phyloP scores from a whole-genome alignment of 2,888 invertebrate species.

The Apocheima hispidaria region DNA sequence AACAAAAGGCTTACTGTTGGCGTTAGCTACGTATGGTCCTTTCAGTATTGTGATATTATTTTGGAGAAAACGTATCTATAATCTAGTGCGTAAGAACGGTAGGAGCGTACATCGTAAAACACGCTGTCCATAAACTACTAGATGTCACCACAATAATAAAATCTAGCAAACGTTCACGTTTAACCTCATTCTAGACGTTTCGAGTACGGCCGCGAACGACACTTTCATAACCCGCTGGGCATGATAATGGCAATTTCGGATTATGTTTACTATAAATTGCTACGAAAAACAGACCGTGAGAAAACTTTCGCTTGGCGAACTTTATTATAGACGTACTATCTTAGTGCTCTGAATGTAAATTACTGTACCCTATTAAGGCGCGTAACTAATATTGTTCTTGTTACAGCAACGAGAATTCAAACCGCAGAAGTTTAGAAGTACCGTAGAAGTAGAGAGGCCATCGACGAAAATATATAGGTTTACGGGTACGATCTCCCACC shows the following conservation, averaged over 20 bases:
- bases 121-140: conserved; percentile 24
- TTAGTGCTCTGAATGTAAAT: conserved; percentile 17
- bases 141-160: conserved; percentile 40
- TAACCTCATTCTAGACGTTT: conserved; percentile 30
- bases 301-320: conserved; percentile 53
- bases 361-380: conserved; percentile 22
- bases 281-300: conserved; percentile 60
- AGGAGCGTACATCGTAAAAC: conserved; percentile 13
- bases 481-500: conserved; percentile 94
- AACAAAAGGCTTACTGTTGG: conserved; percentile 25
- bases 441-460: conserved; percentile 96
- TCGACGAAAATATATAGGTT: conserved; percentile 98
- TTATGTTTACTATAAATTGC: conserved; percentile 44
- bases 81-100: conserved; percentile 10
- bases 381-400: conserved; percentile 21
- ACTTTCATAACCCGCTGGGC: conserved; percentile 52
- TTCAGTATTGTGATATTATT: background rate
- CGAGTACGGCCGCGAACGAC: conserved; percentile 42
- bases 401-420: conserved; percentile 90
- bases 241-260: conserved; percentile 47
- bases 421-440: conserved; percentile 92
- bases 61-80: background rate
- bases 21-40: background rate
- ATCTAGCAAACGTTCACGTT: conserved; percentile 34
- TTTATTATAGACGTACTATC: conserved; percentile 17